Conservation (phyloP, 2,797 vertebrate genomes). For the Phoxinus dragarum region DNA sequence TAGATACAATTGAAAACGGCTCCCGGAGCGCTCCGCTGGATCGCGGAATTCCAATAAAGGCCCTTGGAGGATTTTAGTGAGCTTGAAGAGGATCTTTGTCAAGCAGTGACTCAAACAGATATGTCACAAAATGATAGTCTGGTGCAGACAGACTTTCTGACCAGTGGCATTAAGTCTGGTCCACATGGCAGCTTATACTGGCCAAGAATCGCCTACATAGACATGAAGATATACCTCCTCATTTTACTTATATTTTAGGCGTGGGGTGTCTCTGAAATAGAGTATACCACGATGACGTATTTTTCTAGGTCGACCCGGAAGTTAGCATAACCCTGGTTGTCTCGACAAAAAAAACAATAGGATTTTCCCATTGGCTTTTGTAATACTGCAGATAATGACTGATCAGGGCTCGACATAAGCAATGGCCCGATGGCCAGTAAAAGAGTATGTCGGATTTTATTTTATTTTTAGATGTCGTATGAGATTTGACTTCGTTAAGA, state of each 20-base stretch:
- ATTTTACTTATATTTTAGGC: background rate
- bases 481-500: too few relatives aligned
- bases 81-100: slow-evolving; percentile 37
- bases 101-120: slow-evolving; percentile 24
- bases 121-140: slow-evolving; percentile 7
- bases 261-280: background rate
- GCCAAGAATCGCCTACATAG: background rate
- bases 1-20: slow-evolving; percentile 48
- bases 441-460: too few relatives aligned
- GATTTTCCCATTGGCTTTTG: too few relatives aligned
- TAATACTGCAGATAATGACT: too few relatives aligned
- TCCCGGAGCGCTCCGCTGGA: slow-evolving; percentile 30
- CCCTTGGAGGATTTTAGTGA: slow-evolving; percentile 44
- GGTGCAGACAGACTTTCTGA: slow-evolving; percentile 2
- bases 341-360: too few relatives aligned
- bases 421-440: too few relatives aligned
- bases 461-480: too few relatives aligned
- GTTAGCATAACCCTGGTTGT: too few relatives aligned
- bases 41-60: slow-evolving; percentile 35
- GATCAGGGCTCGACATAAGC: too few relatives aligned
- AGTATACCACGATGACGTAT: background rate
- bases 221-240: background rate
- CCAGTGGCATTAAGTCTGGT: background rate
- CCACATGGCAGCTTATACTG: background rate
- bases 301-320: too few relatives aligned